Conservation (phyloP, 2,113 vertebrate genomes). For the Psittacara wagleri region DNA sequence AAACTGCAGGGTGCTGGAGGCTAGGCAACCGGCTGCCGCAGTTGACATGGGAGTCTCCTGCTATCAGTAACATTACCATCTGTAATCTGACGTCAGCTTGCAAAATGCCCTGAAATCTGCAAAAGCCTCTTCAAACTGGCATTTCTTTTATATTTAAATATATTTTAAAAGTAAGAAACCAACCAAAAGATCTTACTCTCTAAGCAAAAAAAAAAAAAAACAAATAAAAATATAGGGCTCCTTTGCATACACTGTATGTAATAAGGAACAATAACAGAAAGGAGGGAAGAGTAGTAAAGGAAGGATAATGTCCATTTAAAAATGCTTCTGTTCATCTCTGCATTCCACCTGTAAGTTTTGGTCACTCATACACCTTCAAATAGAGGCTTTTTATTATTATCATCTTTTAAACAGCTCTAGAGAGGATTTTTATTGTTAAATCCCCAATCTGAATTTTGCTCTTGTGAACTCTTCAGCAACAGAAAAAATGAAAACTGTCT, state of each 20-base stretch:
- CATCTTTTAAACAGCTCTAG: not conserved
- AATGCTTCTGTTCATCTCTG: not conserved
- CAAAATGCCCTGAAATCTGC: not conserved
- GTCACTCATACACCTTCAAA: not conserved
- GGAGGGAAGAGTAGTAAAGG: not conserved
- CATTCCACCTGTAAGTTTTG: not conserved
- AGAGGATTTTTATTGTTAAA: not conserved
- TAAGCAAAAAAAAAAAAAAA: not conserved
- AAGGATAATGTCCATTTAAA: not conserved
- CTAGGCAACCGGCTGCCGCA: not conserved
- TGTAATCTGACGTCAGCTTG: not conserved
- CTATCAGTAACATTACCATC: not conserved
- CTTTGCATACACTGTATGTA: not conserved
- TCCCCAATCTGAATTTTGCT: not conserved
- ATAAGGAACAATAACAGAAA: not conserved
- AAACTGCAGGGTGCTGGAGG: not conserved
- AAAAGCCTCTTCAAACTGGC: not conserved
- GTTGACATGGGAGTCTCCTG: not conserved
- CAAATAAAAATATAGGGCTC: not conserved
- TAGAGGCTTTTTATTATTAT: accelerated
- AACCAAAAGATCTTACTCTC: not conserved
- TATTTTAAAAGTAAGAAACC: not conserved
- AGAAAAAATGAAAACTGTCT: not conserved
- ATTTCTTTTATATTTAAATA: not conserved
- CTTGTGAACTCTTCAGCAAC: not conserved